A percentile compares a stretch with the other conserved stretches of the same genome.
Evolutionary conservation across 2,797 vertebrate species (phyloP).

Genomic region (Chloroceryle amazona): DNA sequence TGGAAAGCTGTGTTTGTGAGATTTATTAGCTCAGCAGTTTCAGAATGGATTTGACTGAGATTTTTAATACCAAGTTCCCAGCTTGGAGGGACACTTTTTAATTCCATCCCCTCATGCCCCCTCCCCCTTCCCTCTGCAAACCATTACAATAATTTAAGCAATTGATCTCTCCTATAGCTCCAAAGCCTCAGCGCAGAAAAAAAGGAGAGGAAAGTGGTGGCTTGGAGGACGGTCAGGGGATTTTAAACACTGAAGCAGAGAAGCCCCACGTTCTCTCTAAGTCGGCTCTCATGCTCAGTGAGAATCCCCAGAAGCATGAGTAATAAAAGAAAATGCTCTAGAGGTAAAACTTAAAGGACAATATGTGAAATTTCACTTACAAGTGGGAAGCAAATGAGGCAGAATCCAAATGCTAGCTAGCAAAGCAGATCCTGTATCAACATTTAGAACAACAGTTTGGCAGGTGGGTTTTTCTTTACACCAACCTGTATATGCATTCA

Average conservation of each 20-base stretch:
- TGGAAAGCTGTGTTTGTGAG: conserved; percentile 58
- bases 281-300: conserved; percentile 28
- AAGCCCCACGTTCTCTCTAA: not conserved
- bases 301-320: conserved; percentile 43
- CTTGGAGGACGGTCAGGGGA: not conserved
- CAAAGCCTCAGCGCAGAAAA: not conserved
- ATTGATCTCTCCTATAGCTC: conserved; percentile 36
- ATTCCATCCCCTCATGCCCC: not conserved
- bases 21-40: conserved; percentile 72
- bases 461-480: conserved; percentile 32
- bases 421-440: conserved; percentile 37
- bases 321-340: conserved; percentile 58
- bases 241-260: not conserved
- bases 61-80: conserved; percentile 73
- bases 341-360: conserved; percentile 65
- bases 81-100: conserved; percentile 71
- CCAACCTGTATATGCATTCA: not conserved
- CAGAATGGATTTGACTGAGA: conserved; percentile 59
- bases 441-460: not conserved
- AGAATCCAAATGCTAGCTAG: conserved; percentile 27
- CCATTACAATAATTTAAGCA: conserved; percentile 70
- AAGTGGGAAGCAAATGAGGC: conserved; percentile 62
- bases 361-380: conserved; percentile 57
- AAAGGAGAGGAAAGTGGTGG: not conserved
- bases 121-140: conserved; percentile 30